Base-by-base conservation (phyloP, 2,888 invertebrate genomes). In the Doris montereyensis region DNA sequence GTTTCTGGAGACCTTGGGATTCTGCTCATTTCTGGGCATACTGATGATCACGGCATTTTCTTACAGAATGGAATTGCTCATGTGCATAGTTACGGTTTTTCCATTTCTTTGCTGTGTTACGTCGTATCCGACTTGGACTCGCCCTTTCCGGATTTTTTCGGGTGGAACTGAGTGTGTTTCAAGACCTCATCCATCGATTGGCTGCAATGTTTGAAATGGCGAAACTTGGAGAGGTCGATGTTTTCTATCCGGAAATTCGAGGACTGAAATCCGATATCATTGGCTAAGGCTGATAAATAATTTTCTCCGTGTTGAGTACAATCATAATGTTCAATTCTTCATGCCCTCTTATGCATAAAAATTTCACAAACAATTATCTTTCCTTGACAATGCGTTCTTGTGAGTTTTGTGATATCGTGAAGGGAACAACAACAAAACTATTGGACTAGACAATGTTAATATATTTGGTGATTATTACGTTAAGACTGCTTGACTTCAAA, bases 31-130 rank as follows among this genome's bases (percentile, higher is more conserved):
- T 80, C 84, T 88, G 58, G 88, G 88, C 4, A 85, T 88, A 60
- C 81, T 88, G 30, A 80, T 88, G 75, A 75, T 88, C 21, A 81
- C 83, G 32, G 86, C 87, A 2, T 78, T 84, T 62, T 87, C 87
- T 10, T 86, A 86, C 78, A 75, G 85, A 8, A 84, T 88, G 83
- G 87, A 88, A 80, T 82, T 88, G 32, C 81, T 84, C 67, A 88
- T 88, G 86, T 88, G 88, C 77, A 84, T 88, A 80, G 82, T 88
- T 71, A 88, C 88, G n/a, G 88, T 88, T 41, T 87, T 83, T 88
- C 88, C 72, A 88, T 88, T 82, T 85, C 85, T 34, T 84, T 88
- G 80, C 84, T 88, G 26, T 88, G 88, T 71, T 87, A 84, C 76
- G 87, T 87, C 60, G 85, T 87, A 3, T 86, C 87, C 1, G 87